Evolutionary conservation across 2,797 vertebrate species (phyloP).

Genomic region (Bovichtus diacanthus): DNA sequence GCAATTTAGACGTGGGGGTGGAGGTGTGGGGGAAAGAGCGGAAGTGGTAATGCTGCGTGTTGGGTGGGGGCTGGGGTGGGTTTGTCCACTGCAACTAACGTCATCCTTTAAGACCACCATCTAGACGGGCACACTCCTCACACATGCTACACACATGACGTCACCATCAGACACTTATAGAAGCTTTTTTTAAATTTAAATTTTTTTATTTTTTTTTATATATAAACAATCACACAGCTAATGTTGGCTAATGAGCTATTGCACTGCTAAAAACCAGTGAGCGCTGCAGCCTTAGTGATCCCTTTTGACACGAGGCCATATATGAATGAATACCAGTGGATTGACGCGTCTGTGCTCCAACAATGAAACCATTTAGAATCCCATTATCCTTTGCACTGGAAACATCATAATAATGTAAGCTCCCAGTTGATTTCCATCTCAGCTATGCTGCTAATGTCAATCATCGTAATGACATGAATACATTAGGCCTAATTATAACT

Average conservation of each 20-base stretch:
- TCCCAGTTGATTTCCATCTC: no score
- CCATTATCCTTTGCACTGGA: not conserved
- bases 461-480: no score
- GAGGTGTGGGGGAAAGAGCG: conserved; percentile 20
- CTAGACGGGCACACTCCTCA: not conserved
- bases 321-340: not conserved
- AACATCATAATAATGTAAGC: not conserved
- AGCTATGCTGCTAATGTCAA: no score
- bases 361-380: not conserved
- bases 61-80: conserved; percentile 13
- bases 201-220: no score
- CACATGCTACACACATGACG: conserved; percentile 20
- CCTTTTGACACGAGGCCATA: not conserved
- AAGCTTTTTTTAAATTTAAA: not conserved
- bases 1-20: conserved; percentile 58
- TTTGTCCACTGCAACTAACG: conserved; percentile 37
- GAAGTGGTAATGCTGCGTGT: conserved; percentile 19
- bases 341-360: not conserved
- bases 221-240: not conserved
- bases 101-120: conserved; percentile 50
- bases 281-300: not conserved
- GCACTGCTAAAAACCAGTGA: not conserved
- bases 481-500: no score
- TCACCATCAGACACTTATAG: conserved; percentile 1
- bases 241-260: not conserved